Base-by-base conservation (phyloP, 2,797 vertebrate species). In the Liparis tanakae region DNA sequence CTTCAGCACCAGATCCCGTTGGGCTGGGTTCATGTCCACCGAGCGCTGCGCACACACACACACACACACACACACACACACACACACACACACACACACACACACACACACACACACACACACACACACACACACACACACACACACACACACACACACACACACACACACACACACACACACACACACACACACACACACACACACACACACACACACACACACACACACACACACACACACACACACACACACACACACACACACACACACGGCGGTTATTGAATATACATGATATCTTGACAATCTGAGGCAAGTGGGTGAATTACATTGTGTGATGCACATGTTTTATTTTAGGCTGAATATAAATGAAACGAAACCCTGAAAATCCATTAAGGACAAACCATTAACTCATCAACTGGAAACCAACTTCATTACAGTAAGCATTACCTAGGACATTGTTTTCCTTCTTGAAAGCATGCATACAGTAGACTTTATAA, bases 1-100 rank as follows among this genome's bases (percentile, higher is more conserved):
- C 91, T 98, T 99, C 92, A 99, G 77, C 17, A 99, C 96, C 77
- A 99, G 94, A 79, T 99, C 98, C 88, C 94, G 96, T 93, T 99
- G 98, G 22, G 95, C 95, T 72, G 96, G 96, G 68, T 99, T 99
- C 91, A 99, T 87, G 82, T 99, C 97, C 88, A 99, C 96, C 2
- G 98, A 99, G 56, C 98, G 96, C 98, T 99, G 51, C 17, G 57
- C 12, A 67, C 7, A 79, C 10, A 72, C 4, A 82, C 0, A 83
- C 8, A 34, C 10, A 39, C 18, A n/a, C 12, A 67, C 7, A 79
- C 10, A 72, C 4, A 82, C 0, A 83, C 8, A 34, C 10, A 39
- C 18, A n/a, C 12, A 67, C 7, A 79, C 10, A 72, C 4, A 82
- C 0, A 83, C 8, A 34, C 10, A 39, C 18, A n/a, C 12, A 67